Evolutionary conservation across 2,113 vertebrate genomes (phyloP), one percentile per base, ranked within the genome.

Genomic region (Triplophysa tibetana): DNA sequence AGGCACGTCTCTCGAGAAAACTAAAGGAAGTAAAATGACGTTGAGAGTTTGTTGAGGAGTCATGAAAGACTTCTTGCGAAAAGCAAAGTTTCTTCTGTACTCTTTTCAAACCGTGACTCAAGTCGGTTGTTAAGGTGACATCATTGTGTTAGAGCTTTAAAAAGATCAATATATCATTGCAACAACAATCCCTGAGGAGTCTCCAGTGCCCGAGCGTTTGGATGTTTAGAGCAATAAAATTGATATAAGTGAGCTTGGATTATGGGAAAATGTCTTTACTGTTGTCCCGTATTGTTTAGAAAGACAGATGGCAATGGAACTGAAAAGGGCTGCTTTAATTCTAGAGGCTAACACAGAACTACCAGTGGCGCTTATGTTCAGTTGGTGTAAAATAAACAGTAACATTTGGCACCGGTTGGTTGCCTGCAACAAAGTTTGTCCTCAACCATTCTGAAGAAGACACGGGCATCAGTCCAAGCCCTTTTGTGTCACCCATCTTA

Each of bases 1-100:
- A 96, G 96, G 83, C 95, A 95, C 86, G 94, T 95, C 85, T 96
- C 97, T 89, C 95, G 97, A 85, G 95, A 98, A 90, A 98, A 98
- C 96, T 98, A 8, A 84, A 85, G 52, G 48, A 81, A 54, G 54
- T 50, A 60, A 66, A 62, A 67, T 16, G 19, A 77, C 43, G 11
- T 24, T n/a, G 3, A 45, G 21, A 23, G 45, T 56, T 10, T 33
- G 1, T 33, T 11, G 33, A 23, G 21, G 78, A 61, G 64, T 23
- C 24, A 70, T 8, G 23, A 69, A 41, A 17, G 33, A 21, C 80
- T 38, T 70, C 64, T 16, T 24, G 66, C 29, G 19, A 69, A 45
- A 48, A 52, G 13, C 23, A 70, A 12, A 26, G 68, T 41, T 33
- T 75, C 64, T 58, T 75, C 75, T 80, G 67, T 63, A 80, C 84